Base-by-base conservation (phyloP, 2,888 invertebrate genomes). In the Brassicogethes aeneus region DNA sequence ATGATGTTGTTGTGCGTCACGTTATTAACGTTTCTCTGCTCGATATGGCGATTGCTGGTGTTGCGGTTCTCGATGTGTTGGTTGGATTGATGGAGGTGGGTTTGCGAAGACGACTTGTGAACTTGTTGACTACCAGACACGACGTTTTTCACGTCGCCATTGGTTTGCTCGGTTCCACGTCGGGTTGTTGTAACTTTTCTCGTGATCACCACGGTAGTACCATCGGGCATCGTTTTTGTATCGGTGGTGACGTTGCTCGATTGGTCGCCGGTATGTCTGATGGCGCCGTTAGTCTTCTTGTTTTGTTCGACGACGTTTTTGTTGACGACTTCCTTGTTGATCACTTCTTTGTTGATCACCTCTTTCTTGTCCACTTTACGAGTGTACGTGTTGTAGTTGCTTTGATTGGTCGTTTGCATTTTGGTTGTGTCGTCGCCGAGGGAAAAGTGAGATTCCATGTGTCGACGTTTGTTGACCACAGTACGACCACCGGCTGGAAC, bases 371-470 rank as follows among this genome's bases (percentile, higher is more conserved):
- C 59, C 35, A 59, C 53, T 44, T 50, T 57, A 42, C 53, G 56
- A 0, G 57, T 61, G 45, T 58, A 65, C 3, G 65, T 65, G 40
- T 64, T 60, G 42, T 74, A 79, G 53, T 76, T 78, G 42, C 71
- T 68, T 60, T 79, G 76, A 59, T 76, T 75, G 1, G 78, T 76
- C 3, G 76, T 76, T 51, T 70, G 72, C 63, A 74, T 71, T 8
- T 65, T 62, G 1, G 69, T 58, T 1, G 60, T 69, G 46, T 80
- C 79, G 51, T 71, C 73, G 1, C 81, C 80, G 14, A 82, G 59
- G 5, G 69, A 71, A 40, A 83, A 75, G 43, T 79, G 79, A 0
- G 85, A 83, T 64, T 82, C 80, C 64, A 79, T 76, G 54, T 82
- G 76, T 12, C 71, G 74, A 50, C 76, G 68, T 40, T 72, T 76